Evolutionary conservation across 2,888 invertebrate genomes (phyloP).

Genomic region (Netelia inedita): DNA sequence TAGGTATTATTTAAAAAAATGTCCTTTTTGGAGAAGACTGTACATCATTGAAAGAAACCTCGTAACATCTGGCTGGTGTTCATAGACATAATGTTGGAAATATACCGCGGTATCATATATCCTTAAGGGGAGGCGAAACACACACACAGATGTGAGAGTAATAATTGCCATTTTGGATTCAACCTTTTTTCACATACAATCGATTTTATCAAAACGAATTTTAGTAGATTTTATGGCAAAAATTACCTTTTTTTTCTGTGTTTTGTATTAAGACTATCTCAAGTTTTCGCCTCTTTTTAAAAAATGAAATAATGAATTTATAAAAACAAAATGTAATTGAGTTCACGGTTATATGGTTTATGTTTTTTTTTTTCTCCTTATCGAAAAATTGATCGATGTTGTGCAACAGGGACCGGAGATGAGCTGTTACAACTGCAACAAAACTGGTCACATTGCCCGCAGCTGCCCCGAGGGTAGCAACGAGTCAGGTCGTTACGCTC

Average conservation of each 20-base stretch:
- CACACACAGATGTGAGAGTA: background rate
- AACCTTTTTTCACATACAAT: background rate
- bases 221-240: too few species aligned
- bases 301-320: background rate
- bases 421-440: conserved; percentile 98
- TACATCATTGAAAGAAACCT: background rate
- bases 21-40: background rate
- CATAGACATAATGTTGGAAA: background rate
- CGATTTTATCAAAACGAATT: background rate
- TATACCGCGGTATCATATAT: background rate
- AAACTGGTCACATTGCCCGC: conserved; percentile 96
- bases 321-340: background rate
- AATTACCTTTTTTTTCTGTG: too few species aligned
- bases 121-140: background rate
- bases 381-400: conserved; percentile 41
- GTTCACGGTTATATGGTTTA: background rate
- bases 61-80: background rate
- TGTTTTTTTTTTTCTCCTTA: conserved; percentile 7
- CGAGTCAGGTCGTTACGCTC: conserved; percentile 85
- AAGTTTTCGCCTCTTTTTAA: background rate
- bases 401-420: conserved; percentile 80
- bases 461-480: conserved; percentile 92
- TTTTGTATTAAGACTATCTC: background rate
- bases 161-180: background rate
- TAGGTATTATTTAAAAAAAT: background rate